Evolutionary conservation across 1,140 invertebrate genomes (phyloP), one percentile per base, ranked within the genome.

Genomic region (Telenomus remus): DNA sequence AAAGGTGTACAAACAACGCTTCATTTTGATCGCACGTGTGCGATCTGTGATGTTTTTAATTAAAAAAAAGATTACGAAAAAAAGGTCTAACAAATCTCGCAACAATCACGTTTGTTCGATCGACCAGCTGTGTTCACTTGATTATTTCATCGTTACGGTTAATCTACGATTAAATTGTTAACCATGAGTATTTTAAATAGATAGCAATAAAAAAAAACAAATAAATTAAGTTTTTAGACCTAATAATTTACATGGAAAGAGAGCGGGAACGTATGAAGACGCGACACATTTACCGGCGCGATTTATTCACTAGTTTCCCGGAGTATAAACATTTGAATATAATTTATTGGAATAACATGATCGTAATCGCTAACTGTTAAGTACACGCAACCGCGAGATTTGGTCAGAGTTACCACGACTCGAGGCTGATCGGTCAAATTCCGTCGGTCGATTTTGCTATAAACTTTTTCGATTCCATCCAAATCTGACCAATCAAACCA

Each of bases 181-280:
- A 53, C 13, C 15, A 71, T 65, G 61, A 65, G 60, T 73, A 65
- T 64, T 72, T 73, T 60, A 60, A 60, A 65, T 60, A 65, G 13
- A 73, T 65, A 44, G 64, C 54, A 73, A 73, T 27, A 27, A 27
- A 27, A 27, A 27, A 27, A 27, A 27, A 27, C 19, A 27, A 27
- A 27, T 73, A 72, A 73, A 65, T 73, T 73, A 65, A 73, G 56
- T 73, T 74, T 61, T 56, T 74, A 66, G 16, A 55, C 33, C 71
- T 66, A 66, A 74, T 42, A 61, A 42, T 65, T 59, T 73, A 73
- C 55, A 73, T 0, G 16, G 48, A 14, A 14, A 27, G 35, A 59
- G 4, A 53, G 15, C 6, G 46, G 47, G 11, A 53, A 14, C 34
- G 19, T 27, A 47, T 39, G 37, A 9, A n/a, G 2, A 39, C 37